Conservation (phyloP, 2,113 vertebrate genomes). For the Brachypodius melanocephalos region DNA sequence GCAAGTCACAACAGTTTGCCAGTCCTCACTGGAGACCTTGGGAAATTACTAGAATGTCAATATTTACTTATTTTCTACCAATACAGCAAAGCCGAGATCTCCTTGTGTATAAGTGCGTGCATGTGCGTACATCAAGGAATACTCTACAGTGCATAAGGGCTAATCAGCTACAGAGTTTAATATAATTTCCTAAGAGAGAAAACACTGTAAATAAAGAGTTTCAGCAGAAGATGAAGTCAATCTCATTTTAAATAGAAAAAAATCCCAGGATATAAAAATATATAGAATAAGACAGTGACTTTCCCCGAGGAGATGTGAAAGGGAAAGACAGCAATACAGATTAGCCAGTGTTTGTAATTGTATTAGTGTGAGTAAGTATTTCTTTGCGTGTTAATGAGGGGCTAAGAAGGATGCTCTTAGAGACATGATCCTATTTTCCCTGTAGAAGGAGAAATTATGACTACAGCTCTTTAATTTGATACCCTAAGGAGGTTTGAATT, state of each 20-base stretch:
- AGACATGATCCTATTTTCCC: not conserved
- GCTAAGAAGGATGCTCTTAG: not conserved
- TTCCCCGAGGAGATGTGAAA: not conserved
- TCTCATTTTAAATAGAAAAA: slow-evolving; percentile 17
- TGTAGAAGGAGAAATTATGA: not conserved
- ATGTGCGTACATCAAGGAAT: not conserved
- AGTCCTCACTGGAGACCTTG: not conserved
- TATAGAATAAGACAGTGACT: not conserved
- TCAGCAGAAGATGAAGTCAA: not conserved
- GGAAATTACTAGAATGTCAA: not conserved
- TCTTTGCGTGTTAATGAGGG: not conserved
- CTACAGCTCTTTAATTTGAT: not conserved
- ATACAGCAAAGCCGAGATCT: not conserved
- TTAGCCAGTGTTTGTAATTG: not conserved
- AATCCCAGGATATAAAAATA: not conserved
- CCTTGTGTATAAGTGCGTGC: not conserved
- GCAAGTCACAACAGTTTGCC: not conserved
- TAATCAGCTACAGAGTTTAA: not conserved
- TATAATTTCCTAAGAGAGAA: not conserved
- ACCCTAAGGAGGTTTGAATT: not conserved
- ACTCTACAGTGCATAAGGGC: not conserved
- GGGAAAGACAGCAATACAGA: not conserved
- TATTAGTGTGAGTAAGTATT: not conserved
- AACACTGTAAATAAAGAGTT: slow-evolving; percentile 2
- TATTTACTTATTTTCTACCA: not conserved